Conservation (phyloP, 2,888 invertebrate species). For the Acleris holmiana region DNA sequence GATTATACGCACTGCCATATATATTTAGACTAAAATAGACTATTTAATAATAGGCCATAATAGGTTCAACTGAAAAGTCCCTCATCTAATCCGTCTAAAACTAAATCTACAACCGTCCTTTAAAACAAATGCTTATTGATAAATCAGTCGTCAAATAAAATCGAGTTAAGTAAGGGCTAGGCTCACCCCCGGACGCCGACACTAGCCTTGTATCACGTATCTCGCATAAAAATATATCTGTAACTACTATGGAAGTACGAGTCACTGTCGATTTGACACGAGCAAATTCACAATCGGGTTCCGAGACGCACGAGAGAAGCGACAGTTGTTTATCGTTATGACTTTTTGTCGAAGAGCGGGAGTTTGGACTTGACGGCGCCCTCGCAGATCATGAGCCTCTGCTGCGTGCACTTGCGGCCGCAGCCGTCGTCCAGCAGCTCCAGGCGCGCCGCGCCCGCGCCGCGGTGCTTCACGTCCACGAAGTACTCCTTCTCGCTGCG, state of each 20-base stretch:
- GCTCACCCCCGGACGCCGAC: conserved; percentile 41
- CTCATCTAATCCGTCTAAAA: conserved; percentile 26
- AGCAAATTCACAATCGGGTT: conserved; percentile 22
- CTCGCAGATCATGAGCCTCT: conserved; percentile 91
- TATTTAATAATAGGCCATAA: conserved; percentile 33
- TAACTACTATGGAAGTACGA: conserved; percentile 43
- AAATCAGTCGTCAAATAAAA: conserved; percentile 46
- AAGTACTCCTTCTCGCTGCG: conserved; percentile 50
- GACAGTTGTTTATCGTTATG: conserved; percentile 54
- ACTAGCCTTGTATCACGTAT: conserved; percentile 50
- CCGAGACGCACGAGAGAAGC: not conserved
- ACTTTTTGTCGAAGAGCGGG: conserved; percentile 90
- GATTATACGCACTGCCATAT: conserved; percentile 33
- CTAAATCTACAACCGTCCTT: conserved; percentile 34
- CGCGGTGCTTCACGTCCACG: conserved; percentile 57
- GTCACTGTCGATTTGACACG: conserved; percentile 33
- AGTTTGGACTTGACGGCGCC: conserved; percentile 94
- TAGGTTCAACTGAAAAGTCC: conserved; percentile 15
- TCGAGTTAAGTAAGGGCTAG: conserved; percentile 31
- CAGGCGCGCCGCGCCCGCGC: conserved; percentile 39
- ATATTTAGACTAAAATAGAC: conserved; percentile 32
- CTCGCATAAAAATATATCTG: conserved; percentile 41
- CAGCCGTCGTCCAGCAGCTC: conserved; percentile 48
- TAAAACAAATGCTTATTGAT: conserved; percentile 46
- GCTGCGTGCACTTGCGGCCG: conserved; percentile 81